Evolutionary conservation across 1,140 invertebrate species (phyloP).

Genomic region (Drosophila kanapiae): DNA sequence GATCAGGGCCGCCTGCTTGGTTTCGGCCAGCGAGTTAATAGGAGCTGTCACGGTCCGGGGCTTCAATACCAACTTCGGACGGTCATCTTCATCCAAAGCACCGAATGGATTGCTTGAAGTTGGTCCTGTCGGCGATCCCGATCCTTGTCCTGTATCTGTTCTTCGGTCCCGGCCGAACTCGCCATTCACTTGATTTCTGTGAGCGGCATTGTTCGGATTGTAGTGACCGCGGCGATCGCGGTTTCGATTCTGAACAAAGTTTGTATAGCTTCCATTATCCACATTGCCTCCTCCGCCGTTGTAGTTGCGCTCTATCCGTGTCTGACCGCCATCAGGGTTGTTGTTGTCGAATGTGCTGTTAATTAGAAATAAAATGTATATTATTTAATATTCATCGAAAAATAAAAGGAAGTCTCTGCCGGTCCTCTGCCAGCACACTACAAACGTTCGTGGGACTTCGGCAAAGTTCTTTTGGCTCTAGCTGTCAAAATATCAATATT

Average conservation of each 20-base stretch:
- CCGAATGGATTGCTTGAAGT: slow-evolving; percentile 3
- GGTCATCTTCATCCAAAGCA: slow-evolving; percentile 87
- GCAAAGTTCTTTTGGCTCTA: no score
- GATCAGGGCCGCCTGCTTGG: slow-evolving; percentile 91
- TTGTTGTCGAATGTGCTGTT: slow-evolving; percentile 23
- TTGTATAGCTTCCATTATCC: slow-evolving; percentile 43
- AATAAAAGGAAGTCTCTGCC: no score
- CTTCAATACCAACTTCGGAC: slow-evolving; percentile 92
- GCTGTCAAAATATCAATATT: no score
- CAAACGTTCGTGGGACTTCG: no score
- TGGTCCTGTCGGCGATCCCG: slow-evolving; percentile 2
- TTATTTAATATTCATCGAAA: no score
- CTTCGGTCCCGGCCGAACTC: neutral
- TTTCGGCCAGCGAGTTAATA: slow-evolving; percentile 93
- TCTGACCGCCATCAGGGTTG: slow-evolving; percentile 4
- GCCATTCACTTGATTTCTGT: no score
- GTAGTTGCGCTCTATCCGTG: neutral
- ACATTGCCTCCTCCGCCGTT: slow-evolving; percentile 8
- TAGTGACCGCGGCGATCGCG: slow-evolving; percentile 77
- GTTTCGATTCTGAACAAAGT: slow-evolving; percentile 75
- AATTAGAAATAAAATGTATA: neutral
- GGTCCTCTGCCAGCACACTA: no score
- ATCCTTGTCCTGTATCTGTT: neutral
- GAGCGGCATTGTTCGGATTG: slow-evolving; percentile 59
- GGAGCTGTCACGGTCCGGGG: slow-evolving; percentile 93